Percentiles rank a stretch among this genome's conserved stretches.
These are phyloP conservation scores for Sula dactylatra DNA, from an alignment of 2,113 vertebrate species.

Conservation along the genomic window DNA sequence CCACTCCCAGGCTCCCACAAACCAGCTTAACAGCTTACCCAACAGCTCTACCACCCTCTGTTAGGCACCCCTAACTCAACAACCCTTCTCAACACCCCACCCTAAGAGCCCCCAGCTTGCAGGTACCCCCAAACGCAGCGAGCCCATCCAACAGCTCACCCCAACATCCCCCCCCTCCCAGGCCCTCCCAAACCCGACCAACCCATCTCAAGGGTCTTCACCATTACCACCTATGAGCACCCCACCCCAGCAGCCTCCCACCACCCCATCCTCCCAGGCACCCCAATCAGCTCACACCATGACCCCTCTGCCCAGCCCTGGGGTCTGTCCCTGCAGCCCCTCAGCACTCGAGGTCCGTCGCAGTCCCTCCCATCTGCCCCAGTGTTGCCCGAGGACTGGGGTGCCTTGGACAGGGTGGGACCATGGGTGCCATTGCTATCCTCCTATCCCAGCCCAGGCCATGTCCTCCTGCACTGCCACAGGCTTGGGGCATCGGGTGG, in stretches of 20 bases:
- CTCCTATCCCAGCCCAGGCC: neutral
- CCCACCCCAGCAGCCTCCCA: fast-evolving
- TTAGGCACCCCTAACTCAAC: neutral
- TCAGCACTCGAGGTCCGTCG: neutral
- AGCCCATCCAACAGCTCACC: neutral
- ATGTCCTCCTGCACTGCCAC: neutral
- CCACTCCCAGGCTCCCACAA: neutral
- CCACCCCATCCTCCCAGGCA: neutral
- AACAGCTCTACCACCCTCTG: neutral
- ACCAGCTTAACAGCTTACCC: neutral
- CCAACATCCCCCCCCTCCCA: neutral
- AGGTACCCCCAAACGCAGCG: neutral
- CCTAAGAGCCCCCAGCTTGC: neutral
- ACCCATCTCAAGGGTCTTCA: neutral
- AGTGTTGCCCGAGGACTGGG: neutral
- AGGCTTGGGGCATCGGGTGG: neutral
- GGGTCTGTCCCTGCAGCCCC: neutral
- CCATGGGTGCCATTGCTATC: neutral
- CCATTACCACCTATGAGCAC: neutral
- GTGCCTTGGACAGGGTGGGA: neutral
- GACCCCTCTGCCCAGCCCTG: neutral
- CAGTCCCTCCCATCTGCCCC: neutral
- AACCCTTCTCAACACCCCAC: neutral
- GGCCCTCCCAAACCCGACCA: neutral
- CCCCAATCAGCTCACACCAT: neutral